phyloP scores from a whole-genome alignment of 2,888 invertebrate genomes.

The Pollenia amentaria region DNA sequence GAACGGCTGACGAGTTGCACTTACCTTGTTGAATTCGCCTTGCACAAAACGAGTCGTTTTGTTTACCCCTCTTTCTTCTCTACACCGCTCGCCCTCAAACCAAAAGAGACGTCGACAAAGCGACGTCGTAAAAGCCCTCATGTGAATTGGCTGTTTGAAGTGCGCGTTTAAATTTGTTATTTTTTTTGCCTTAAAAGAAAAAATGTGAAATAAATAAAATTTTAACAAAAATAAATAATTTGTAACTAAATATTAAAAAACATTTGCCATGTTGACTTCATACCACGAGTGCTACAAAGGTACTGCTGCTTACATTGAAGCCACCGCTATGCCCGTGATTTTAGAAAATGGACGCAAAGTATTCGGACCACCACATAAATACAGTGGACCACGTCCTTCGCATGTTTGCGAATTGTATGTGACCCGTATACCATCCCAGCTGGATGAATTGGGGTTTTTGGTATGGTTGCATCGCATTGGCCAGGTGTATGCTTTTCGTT shows the following conservation, averaged over 20 bases:
- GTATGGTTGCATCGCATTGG: slow-evolving; percentile 77
- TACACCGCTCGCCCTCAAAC: too few species aligned
- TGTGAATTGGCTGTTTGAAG: too few species aligned
- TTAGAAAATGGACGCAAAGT: slow-evolving; percentile 77
- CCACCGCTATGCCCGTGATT: slow-evolving; percentile 71
- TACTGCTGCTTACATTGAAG: slow-evolving; percentile 64
- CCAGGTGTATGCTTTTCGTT: slow-evolving; percentile 77
- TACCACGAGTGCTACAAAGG: slow-evolving; percentile 57
- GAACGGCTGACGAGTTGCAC: too few species aligned
- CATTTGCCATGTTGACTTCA: slow-evolving; percentile 31
- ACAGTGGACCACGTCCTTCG: slow-evolving; percentile 75
- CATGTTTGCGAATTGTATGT: slow-evolving; percentile 77
- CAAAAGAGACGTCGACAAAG: too few species aligned
- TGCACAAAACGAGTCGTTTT: too few species aligned
- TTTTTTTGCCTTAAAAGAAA: neutral
- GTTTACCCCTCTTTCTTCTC: too few species aligned
- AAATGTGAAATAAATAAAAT: slow-evolving; percentile 16
- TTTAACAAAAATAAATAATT: neutral
- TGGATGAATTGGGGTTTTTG: slow-evolving; percentile 76
- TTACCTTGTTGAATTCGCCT: too few species aligned
- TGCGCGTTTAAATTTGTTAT: neutral
- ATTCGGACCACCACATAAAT: slow-evolving; percentile 76
- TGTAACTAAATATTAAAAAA: neutral
- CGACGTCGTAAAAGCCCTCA: too few species aligned
- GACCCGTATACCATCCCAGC: slow-evolving; percentile 76